Percentiles rank a stretch among this genome's conserved stretches.
Evolutionary conservation across 2,113 vertebrate species (phyloP).

Genomic region (Rhegmatorhina hoffmannsi): DNA sequence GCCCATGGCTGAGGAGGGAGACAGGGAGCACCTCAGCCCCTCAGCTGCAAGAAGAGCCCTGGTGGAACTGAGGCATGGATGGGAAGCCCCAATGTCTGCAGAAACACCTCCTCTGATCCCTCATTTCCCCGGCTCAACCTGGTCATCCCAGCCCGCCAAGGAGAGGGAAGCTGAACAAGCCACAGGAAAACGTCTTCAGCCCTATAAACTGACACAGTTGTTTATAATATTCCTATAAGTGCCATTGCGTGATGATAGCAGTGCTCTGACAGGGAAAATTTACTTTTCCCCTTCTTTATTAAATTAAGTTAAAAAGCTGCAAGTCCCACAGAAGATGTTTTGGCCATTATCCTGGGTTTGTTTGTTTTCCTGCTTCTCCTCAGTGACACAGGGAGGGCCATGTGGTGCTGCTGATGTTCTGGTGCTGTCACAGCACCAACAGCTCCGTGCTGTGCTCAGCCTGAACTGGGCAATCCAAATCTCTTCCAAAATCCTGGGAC

Average conservation of each 20-base stretch:
- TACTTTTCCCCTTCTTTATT: neutral
- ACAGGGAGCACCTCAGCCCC: neutral
- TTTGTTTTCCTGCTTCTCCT: slow-evolving; percentile 27
- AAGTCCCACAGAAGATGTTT: neutral
- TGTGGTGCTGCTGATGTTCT: neutral
- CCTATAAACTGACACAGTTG: slow-evolving; percentile 31
- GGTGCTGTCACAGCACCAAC: neutral
- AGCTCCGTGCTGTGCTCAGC: neutral
- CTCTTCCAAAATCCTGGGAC: neutral
- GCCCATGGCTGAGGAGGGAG: rapidly evolving
- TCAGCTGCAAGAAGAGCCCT: rapidly evolving
- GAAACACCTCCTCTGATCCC: neutral
- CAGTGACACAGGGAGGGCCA: neutral
- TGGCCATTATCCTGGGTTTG: neutral
- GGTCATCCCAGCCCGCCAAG: neutral
- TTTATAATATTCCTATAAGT: slow-evolving; percentile 67
- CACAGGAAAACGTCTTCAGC: neutral
- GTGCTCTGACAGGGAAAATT: neutral
- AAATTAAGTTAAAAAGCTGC: neutral
- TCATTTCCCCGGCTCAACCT: neutral
- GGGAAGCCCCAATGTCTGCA: neutral
- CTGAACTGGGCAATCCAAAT: rapidly evolving
- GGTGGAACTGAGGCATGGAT: rapidly evolving
- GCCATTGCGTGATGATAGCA: slow-evolving; percentile 39
- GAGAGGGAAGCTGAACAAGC: neutral